phyloP scores from a whole-genome alignment of 2,888 invertebrate species.

The Philhelius pedissequus region DNA sequence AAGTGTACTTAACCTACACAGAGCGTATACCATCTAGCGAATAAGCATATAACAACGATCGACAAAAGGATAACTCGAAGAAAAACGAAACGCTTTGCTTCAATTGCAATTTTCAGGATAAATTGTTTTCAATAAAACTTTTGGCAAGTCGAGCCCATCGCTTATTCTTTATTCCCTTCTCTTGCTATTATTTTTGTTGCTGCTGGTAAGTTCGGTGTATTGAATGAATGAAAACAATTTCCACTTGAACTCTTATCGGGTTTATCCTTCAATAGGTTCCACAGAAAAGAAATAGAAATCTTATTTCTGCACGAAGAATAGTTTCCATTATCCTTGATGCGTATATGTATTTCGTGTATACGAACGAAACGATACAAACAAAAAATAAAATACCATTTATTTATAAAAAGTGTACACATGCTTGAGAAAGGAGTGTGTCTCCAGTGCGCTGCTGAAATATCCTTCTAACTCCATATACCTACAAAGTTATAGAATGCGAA shows the following conservation, averaged over 20 bases:
- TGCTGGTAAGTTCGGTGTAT: neutral
- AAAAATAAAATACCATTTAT: slow-evolving; percentile 36
- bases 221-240: slow-evolving; percentile 53
- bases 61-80: slow-evolving; percentile 11
- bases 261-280: slow-evolving; percentile 55
- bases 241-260: slow-evolving; percentile 61
- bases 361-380: neutral
- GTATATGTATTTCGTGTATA: slow-evolving; percentile 13
- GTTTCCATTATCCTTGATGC: slow-evolving; percentile 53
- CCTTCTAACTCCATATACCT: neutral
- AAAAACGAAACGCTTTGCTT: slow-evolving; percentile 26
- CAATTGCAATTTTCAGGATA: slow-evolving; percentile 60
- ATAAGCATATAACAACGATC: neutral
- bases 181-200: too few species aligned
- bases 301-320: neutral
- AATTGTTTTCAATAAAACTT: slow-evolving; percentile 60
- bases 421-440: neutral
- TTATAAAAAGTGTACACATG: slow-evolving; percentile 24
- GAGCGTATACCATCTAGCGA: neutral
- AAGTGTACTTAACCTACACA: too few species aligned
- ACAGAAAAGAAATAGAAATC: neutral
- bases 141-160: slow-evolving; percentile 25
- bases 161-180: neutral
- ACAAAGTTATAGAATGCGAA: neutral
- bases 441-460: neutral